Evolutionary conservation across 1,140 invertebrate genomes (phyloP), one percentile per base, ranked within the genome.

Genomic region (Leptopilina boulardi): DNA sequence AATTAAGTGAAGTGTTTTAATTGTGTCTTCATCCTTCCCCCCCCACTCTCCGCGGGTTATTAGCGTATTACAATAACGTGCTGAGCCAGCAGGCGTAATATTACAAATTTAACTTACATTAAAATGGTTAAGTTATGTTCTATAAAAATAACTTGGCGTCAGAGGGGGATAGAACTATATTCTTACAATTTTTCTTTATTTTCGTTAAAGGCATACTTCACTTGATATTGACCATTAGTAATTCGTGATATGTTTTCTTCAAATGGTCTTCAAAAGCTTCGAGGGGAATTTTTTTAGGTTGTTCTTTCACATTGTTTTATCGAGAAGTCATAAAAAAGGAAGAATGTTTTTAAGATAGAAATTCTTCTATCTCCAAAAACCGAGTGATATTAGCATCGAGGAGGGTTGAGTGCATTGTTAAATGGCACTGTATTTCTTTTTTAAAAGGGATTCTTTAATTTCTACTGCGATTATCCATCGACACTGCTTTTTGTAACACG

Each of bases 51-150:
- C n/a, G n/a, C n/a, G n/a, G n/a, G n/a, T n/a, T n/a, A n/a, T n/a
- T n/a, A n/a, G n/a, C n/a, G n/a, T n/a, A n/a, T n/a, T n/a, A n/a
- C n/a, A n/a, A n/a, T n/a, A n/a, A n/a, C n/a, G n/a, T n/a, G n/a
- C n/a, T n/a, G n/a, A n/a, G n/a, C n/a, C n/a, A n/a, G n/a, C n/a
- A n/a, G n/a, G n/a, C n/a, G n/a, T n/a, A n/a, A n/a, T n/a, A n/a
- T n/a, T n/a, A n/a, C n/a, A n/a, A n/a, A n/a, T n/a, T n/a, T n/a
- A 88, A 87, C 34, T 77, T 23, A 15, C 23, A 19, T 73, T 90
- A 88, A 11, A 86, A 42, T 23, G 80, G 30, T 74, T n/a, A n/a
- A n/a, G n/a, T n/a, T n/a, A n/a, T 83, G 38, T 56, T 87, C 84
- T 19, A 87, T 42, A 54, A 79, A 73, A 9, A 79, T 10, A 6